phyloP scores from a whole-genome alignment of 2,113 vertebrate genomes.

The Takifugu flavidus region DNA sequence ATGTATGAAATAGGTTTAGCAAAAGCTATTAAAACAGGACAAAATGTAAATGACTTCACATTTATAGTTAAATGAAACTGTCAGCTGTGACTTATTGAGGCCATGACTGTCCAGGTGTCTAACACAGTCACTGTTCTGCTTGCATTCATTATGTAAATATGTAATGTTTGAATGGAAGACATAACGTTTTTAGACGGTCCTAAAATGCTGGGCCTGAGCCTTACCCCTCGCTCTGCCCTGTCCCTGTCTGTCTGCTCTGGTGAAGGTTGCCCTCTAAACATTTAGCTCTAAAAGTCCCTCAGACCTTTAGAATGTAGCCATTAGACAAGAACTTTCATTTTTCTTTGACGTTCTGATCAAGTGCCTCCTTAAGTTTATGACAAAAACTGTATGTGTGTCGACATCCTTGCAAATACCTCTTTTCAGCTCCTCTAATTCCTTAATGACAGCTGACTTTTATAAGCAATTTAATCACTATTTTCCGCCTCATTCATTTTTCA shows the following conservation, averaged over 20 bases:
- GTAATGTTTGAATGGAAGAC: background rate
- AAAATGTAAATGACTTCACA: slow-evolving; percentile 36
- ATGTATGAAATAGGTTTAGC: slow-evolving; percentile 49
- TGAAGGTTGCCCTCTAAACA: slow-evolving; percentile 2
- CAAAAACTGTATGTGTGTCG: slow-evolving; percentile 19
- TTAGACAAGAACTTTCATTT: slow-evolving; percentile 12
- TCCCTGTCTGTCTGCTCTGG: background rate
- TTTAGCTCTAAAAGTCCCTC: background rate
- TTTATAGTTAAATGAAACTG: slow-evolving; percentile 20
- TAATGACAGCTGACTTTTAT: slow-evolving; percentile 19
- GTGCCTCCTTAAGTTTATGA: slow-evolving; percentile 64
- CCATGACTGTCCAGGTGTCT: slow-evolving; percentile 18
- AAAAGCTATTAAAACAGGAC: slow-evolving; percentile 27
- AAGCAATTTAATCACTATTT: slow-evolving; percentile 25
- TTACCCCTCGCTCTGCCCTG: background rate
- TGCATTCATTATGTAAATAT: slow-evolving; percentile 4
- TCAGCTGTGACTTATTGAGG: slow-evolving; percentile 11
- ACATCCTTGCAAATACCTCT: slow-evolving; percentile 44
- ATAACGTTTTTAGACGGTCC: background rate
- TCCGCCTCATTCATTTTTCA: slow-evolving; percentile 47
- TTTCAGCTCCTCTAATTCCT: slow-evolving; percentile 33
- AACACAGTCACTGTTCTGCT: slow-evolving; percentile 22
- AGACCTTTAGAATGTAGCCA: slow-evolving; percentile 15
- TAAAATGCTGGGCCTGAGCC: slow-evolving; percentile 58
- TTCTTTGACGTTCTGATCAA: slow-evolving; percentile 47